Conservation (phyloP, 2,113 vertebrate species). For the Nanorana parkeri region DNA sequence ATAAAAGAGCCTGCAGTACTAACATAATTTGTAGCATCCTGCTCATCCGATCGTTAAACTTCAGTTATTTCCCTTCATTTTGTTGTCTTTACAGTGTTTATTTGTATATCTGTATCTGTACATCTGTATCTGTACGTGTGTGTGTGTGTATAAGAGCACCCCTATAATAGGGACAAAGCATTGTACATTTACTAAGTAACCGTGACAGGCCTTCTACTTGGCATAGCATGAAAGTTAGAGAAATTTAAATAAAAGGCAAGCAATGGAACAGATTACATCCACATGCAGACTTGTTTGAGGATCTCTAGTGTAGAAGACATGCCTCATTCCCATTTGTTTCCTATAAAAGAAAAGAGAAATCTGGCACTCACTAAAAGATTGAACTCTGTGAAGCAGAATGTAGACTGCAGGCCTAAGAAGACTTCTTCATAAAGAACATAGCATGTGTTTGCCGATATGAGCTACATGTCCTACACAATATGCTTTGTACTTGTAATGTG, state of each 20-base stretch:
- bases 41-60: too few relatives aligned
- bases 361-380: slow-evolving; percentile 3
- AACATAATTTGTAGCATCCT: too few relatives aligned
- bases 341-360: slow-evolving; percentile 14
- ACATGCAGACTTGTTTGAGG: slow-evolving; percentile 26
- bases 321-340: slow-evolving; percentile 35
- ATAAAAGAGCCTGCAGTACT: too few relatives aligned
- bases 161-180: slow-evolving; percentile 1
- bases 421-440: slow-evolving; percentile 14
- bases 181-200: not conserved
- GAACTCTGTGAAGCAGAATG: slow-evolving; percentile 31
- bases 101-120: too few relatives aligned
- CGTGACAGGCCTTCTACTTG: not conserved
- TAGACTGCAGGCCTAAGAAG: slow-evolving; percentile 1
- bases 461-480: not conserved
- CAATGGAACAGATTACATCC: slow-evolving; percentile 45
- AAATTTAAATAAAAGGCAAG: slow-evolving; percentile 19
- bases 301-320: slow-evolving; percentile 4
- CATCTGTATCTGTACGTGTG: too few relatives aligned
- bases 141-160: not conserved
- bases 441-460: not conserved
- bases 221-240: slow-evolving; percentile 23
- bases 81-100: too few relatives aligned
- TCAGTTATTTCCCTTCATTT: too few relatives aligned
- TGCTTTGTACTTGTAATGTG: not conserved